A percentile compares a stretch with the other conserved stretches of the same genome.
Conservation (phyloP, 2,888 invertebrate species). For the Tenthredo amoena region DNA sequence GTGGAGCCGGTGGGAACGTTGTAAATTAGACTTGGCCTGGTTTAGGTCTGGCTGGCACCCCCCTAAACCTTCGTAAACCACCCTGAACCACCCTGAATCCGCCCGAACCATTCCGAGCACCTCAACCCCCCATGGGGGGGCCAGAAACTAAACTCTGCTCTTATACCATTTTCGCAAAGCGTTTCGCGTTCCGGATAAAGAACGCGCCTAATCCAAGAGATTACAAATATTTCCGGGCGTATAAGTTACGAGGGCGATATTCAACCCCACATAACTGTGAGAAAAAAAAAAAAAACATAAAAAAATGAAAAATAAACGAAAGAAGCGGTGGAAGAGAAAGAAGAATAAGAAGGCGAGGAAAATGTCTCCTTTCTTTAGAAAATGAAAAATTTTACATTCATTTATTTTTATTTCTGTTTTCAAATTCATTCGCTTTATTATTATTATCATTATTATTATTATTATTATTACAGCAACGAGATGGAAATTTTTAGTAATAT, state of each 20-base stretch:
- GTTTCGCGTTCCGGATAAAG: slow-evolving; percentile 35
- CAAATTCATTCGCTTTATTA: neutral
- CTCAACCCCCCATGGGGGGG: slow-evolving; percentile 15
- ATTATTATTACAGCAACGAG: neutral
- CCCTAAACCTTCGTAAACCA: slow-evolving; percentile 46
- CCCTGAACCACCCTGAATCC: slow-evolving; percentile 32
- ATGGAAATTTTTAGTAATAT: neutral
- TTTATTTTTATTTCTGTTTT: neutral
- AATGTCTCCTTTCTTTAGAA: neutral
- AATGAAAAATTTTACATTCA: neutral
- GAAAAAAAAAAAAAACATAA: neutral
- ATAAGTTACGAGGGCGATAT: slow-evolving; percentile 28
- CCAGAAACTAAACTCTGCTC: slow-evolving; percentile 38
- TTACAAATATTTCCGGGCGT: slow-evolving; percentile 39
- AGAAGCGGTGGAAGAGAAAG: neutral
- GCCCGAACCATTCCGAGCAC: slow-evolving; percentile 34
- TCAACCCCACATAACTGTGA: neutral
- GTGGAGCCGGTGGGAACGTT: slow-evolving; percentile 37
- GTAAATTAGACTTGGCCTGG: slow-evolving; percentile 48
- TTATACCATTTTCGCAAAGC: slow-evolving; percentile 43
- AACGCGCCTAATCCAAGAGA: slow-evolving; percentile 41
- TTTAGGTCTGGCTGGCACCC: slow-evolving; percentile 24
- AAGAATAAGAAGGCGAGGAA: neutral
- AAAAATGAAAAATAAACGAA: neutral
- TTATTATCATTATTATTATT: neutral